Percentiles rank a stretch among this genome's conserved stretches.
Conservation (phyloP, 2,113 vertebrate species). For the Rhinogobius similis region DNA sequence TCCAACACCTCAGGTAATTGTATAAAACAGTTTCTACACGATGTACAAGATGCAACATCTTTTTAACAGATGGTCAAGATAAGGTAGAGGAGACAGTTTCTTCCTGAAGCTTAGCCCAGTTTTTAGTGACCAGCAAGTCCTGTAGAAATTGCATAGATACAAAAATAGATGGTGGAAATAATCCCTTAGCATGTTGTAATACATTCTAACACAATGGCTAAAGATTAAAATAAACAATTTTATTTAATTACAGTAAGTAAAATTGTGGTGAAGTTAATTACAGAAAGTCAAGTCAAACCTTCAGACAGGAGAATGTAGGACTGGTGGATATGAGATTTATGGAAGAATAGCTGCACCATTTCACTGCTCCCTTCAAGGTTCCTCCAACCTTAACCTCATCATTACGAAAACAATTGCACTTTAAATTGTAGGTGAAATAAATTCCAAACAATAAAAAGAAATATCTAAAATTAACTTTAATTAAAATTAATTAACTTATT, state of each 20-base stretch:
- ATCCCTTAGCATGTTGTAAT: slow-evolving; percentile 44
- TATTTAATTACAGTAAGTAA: slow-evolving; percentile 40
- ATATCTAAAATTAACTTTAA: background rate
- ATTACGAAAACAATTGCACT: slow-evolving; percentile 12
- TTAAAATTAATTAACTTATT: too few species aligned
- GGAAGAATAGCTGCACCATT: slow-evolving; percentile 37
- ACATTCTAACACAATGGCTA: slow-evolving; percentile 52
- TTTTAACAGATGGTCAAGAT: slow-evolving; percentile 17
- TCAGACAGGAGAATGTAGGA: slow-evolving; percentile 25
- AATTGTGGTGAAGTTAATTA: slow-evolving; percentile 26
- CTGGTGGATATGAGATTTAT: slow-evolving; percentile 37
- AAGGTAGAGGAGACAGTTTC: slow-evolving; percentile 36
- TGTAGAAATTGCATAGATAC: slow-evolving; percentile 80
- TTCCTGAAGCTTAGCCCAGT: slow-evolving; percentile 71
- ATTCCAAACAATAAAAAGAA: background rate
- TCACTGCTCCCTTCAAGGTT: background rate
- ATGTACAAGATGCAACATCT: slow-evolving; percentile 55
- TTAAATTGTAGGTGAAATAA: slow-evolving; percentile 5
- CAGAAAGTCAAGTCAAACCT: slow-evolving; percentile 27
- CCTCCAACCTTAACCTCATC: slow-evolving; percentile 13
- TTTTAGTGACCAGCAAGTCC: slow-evolving; percentile 58
- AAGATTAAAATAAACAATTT: slow-evolving; percentile 52
- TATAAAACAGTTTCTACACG: slow-evolving; percentile 68
- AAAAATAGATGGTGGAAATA: slow-evolving; percentile 32
- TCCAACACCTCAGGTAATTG: slow-evolving; percentile 60